phyloP scores from a whole-genome alignment of 2,113 vertebrate species.

The Scomber japonicus region DNA sequence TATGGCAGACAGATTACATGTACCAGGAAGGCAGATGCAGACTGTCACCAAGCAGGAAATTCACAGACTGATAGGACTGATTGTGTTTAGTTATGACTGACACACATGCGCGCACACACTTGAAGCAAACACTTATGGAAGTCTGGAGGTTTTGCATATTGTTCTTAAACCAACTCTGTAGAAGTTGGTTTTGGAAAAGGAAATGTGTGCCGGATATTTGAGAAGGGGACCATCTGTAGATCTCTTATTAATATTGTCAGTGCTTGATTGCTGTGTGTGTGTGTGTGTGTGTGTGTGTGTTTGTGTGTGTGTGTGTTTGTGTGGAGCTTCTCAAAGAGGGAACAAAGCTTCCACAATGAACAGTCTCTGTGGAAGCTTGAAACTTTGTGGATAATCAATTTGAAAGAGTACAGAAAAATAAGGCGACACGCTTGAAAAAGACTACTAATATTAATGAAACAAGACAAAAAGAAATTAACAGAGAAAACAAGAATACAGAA shows the following conservation, averaged over 20 bases:
- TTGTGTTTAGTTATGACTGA: slow-evolving; percentile 74
- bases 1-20: slow-evolving; percentile 74
- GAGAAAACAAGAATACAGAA: too few species aligned
- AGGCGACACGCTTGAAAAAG: background rate
- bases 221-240: slow-evolving; percentile 75
- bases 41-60: slow-evolving; percentile 83
- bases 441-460: background rate
- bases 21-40: slow-evolving; percentile 78
- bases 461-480: too few species aligned
- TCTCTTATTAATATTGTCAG: slow-evolving; percentile 37
- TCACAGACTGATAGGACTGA: slow-evolving; percentile 75
- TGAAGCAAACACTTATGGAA: slow-evolving; percentile 52
- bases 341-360: background rate
- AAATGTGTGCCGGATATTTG: slow-evolving; percentile 81
- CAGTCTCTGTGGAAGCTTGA: slow-evolving; percentile 14
- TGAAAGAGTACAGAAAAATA: background rate
- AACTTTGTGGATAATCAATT: background rate
- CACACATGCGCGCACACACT: slow-evolving; percentile 42
- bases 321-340: background rate
- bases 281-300: slow-evolving; percentile 5
- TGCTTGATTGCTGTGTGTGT: slow-evolving; percentile 41
- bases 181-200: slow-evolving; percentile 75
- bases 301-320: background rate
- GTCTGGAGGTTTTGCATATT: slow-evolving; percentile 72
- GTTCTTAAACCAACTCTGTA: slow-evolving; percentile 75